Percentiles rank a stretch among this genome's conserved stretches.
These are phyloP conservation scores for Chaetodon auriga DNA, from an alignment of 2,113 vertebrate genomes.

Conservation along the genomic window DNA sequence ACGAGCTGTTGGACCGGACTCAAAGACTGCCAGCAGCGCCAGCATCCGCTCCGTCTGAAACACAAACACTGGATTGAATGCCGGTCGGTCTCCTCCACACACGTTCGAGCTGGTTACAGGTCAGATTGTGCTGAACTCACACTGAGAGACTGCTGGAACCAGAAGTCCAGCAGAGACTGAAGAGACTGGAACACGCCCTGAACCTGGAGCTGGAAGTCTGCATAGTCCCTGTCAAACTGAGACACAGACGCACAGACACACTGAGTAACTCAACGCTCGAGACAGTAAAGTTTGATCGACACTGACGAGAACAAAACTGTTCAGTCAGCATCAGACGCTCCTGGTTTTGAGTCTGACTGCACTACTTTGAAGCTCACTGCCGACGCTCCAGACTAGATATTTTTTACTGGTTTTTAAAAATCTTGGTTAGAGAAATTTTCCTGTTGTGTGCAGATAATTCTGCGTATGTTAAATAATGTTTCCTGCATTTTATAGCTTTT, in stretches of 20 bases:
- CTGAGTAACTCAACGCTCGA: too few species aligned
- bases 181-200: constrained; percentile 83
- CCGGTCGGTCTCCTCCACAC: background rate
- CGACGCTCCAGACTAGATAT: too few species aligned
- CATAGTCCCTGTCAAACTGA: constrained; percentile 90
- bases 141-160: constrained; percentile 80
- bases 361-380: too few species aligned
- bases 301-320: too few species aligned
- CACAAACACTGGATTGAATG: background rate
- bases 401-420: too few species aligned
- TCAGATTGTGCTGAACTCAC: constrained; percentile 77
- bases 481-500: too few species aligned
- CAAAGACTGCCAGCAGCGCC: constrained; percentile 83
- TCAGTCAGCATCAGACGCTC: too few species aligned
- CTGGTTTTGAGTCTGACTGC: too few species aligned
- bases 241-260: background rate
- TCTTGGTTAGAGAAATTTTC: too few species aligned
- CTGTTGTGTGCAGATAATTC: too few species aligned
- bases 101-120: background rate
- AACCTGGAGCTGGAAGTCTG: constrained; percentile 86
- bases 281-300: too few species aligned
- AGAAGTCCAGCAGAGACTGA: constrained; percentile 85
- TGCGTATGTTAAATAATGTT: too few species aligned
- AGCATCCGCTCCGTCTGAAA: constrained; percentile 87
- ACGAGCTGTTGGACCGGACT: constrained; percentile 72